Conservation (phyloP, 37 sponge, comb jelly and placozoan species). For the Eunapius fragilis region DNA sequence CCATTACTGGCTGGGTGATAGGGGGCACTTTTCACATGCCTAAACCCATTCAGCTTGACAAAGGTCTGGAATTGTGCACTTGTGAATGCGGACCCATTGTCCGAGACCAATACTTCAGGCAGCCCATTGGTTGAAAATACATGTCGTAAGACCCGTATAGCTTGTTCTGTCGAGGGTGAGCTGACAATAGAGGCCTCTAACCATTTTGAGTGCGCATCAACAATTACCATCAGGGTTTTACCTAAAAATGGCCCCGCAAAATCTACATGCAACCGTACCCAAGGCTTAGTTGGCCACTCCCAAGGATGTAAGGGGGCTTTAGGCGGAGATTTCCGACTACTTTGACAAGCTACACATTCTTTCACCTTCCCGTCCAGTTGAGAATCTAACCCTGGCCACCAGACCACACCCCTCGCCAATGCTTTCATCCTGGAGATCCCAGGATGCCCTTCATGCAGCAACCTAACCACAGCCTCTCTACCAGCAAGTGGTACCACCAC, state of each 20-base stretch:
- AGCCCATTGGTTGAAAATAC: no score
- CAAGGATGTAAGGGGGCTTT: conserved; percentile 26
- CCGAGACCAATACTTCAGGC: no score
- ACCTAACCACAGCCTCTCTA: background rate
- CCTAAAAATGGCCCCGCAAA: conserved; percentile 24
- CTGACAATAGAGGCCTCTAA: background rate
- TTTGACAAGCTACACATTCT: background rate
- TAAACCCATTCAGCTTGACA: no score
- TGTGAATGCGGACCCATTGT: no score
- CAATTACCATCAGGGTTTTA: conserved; percentile 20
- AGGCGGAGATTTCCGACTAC: background rate
- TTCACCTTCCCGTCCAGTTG: background rate
- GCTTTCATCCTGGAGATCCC: conserved; percentile 16
- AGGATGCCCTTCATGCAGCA: conserved; percentile 36
- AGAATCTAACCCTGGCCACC: conserved; percentile 56
- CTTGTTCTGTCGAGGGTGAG: background rate
- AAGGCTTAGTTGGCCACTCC: conserved; percentile 40
- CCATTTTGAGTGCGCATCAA: conserved; percentile 40
- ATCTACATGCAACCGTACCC: conserved; percentile 29
- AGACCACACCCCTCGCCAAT: conserved; percentile 21
- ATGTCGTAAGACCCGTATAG: no score
- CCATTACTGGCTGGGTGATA: no score
- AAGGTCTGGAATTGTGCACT: no score
- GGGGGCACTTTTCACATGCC: no score
- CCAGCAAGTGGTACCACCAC: conserved; percentile 11